Conservation (phyloP, 2,113 vertebrate genomes). For the Halichoerus grypus region DNA sequence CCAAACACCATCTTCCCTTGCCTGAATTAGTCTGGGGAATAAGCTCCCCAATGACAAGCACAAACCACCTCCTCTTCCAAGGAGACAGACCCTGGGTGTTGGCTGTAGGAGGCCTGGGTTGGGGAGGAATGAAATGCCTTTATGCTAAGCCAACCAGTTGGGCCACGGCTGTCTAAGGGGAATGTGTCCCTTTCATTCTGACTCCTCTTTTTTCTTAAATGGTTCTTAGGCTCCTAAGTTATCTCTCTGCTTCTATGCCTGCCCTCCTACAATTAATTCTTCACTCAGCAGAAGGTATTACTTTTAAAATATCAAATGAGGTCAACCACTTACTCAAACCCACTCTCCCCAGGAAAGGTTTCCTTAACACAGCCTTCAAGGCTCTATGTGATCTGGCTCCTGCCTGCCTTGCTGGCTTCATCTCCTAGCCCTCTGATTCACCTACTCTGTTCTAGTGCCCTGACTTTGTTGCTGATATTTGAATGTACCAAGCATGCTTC, state of each 20-base stretch:
- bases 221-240: not conserved
- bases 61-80: not conserved
- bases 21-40: not conserved
- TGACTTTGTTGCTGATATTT: not conserved
- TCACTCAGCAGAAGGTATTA: not conserved
- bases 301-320: not conserved
- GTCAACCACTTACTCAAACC: not conserved
- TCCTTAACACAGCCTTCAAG: not conserved
- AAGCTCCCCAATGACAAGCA: not conserved
- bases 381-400: not conserved
- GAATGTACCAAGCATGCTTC: not conserved
- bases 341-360: not conserved
- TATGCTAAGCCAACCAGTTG: not conserved
- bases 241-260: not conserved
- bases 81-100: not conserved
- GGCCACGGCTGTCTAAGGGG: not conserved
- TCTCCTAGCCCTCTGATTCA: not conserved
- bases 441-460: not conserved
- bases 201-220: not conserved
- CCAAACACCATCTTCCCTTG: not conserved
- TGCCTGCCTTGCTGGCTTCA: not conserved
- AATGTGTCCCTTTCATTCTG: not conserved
- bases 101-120: not conserved
- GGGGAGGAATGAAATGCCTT: not conserved
- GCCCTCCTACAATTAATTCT: not conserved